phyloP scores from a whole-genome alignment of 2,113 vertebrate species.

The Stegastes partitus region DNA sequence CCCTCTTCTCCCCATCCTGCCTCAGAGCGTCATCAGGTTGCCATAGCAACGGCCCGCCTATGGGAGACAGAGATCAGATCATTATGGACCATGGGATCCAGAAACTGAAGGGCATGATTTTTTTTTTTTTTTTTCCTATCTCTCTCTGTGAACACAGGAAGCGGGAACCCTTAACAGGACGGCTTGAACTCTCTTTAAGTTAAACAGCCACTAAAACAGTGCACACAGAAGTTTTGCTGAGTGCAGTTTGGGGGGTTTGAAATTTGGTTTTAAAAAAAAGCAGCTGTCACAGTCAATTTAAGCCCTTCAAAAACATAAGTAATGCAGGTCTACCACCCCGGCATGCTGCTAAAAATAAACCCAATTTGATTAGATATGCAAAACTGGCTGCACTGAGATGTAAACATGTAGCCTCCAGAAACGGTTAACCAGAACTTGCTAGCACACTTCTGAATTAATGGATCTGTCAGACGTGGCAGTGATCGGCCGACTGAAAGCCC shows the following conservation, averaged over 20 bases:
- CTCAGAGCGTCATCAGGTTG: conserved; percentile 83
- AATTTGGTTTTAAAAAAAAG: too few relatives aligned
- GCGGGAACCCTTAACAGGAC: conserved; percentile 57
- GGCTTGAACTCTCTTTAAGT: conserved; percentile 42
- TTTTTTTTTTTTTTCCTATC: conserved; percentile 17
- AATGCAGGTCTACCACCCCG: conserved; percentile 6
- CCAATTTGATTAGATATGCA: conserved; percentile 40
- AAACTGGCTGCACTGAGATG: conserved; percentile 39
- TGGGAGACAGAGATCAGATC: conserved; percentile 81
- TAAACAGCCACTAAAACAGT: conserved; percentile 17
- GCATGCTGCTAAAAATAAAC: conserved; percentile 48
- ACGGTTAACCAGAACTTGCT: conserved; percentile 49
- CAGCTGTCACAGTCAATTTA: conserved; percentile 25
- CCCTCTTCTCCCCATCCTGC: conserved; percentile 55
- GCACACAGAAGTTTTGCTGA: conserved; percentile 26
- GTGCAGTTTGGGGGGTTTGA: conserved; percentile 2
- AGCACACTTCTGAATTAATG: conserved; percentile 65
- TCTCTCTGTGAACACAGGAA: conserved; percentile 67
- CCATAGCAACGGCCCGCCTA: conserved; percentile 79
- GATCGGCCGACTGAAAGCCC: conserved; percentile 62
- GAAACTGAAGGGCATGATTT: conserved; percentile 76
- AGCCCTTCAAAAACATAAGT: conserved; percentile 32
- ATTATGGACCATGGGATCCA: conserved; percentile 79
- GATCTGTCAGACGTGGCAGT: conserved; percentile 71
- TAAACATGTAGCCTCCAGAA: conserved; percentile 63